Evolutionary conservation across 2,113 vertebrate genomes (phyloP), one percentile per base, ranked within the genome.

Genomic region (Sitta europaea): DNA sequence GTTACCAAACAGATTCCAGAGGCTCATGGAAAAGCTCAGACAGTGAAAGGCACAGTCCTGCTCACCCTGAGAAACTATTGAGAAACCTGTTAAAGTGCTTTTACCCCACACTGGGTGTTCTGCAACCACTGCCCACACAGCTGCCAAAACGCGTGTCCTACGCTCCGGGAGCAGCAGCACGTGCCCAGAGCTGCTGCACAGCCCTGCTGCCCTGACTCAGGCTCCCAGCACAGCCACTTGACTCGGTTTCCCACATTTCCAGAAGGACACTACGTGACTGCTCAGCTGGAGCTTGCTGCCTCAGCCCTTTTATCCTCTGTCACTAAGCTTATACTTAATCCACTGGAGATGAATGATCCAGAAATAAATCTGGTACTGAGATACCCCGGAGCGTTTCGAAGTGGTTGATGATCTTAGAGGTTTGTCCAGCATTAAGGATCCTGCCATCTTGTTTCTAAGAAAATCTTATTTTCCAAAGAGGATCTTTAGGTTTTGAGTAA

Each of bases 131-230:
- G 12, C 90, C 80, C 61, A 91, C 87, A 16, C 80, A 36, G 7
- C 55, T 57, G 38, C 71, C 68, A 7, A 31, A 42, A 38, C 0
- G 47, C 2, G 0, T 19, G 48, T 27, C 7, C 4, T 38, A 0
- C 2, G 35, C 2, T 12, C 16, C 6, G n/a, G 83, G 58, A 88
- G 83, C 50, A 16, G 4, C 22, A 0, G 31, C 63, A 47, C 6
- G 11, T 70, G 86, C 79, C 2, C 45, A 2, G 38, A 40, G 45
- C 67, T n/a, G 0, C 48, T 74, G n/a, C 25, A 19, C 68, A 19
- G 17, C 9, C 4, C 36, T 19, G 40, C 59, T 63, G 42, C 43
- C 5, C 8, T 75, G 82, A 79, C 82, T 71, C 31, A 62, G 28
- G 6, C 59, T 83, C 42, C 67, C 48, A 55, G 71, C 66, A 40